Evolutionary conservation across 2,797 vertebrate genomes (phyloP), one percentile per base, ranked within the genome.

Genomic region (Sebastes matsubarae): DNA sequence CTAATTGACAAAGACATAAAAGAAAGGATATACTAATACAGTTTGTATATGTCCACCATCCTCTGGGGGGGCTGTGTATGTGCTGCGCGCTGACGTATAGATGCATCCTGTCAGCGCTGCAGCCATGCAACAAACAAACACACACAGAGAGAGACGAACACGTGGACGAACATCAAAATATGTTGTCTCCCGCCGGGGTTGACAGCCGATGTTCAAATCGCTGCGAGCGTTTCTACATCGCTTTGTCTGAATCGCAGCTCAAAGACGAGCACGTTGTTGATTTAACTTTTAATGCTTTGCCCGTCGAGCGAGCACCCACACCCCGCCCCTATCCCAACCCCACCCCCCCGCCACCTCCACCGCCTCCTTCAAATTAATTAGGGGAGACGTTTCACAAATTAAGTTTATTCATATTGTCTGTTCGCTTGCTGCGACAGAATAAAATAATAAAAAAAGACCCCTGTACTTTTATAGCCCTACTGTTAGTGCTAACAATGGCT

Each of bases 331-430:
- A 6, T 10, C 25, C 5, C 52, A 52, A 12, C 25, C 2, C 65
- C 14, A 13, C 10, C 5, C 12, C 36, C 2, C 64, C 34, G 16
- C 24, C n/a, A 9, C 30, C 69, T 12, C 34, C 71, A 9, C 67
- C 2, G 2, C 76, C 76, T 69, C 79, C 81, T 66, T 93, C 84
- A 92, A 84, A 93, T 94, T 95, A 95, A 96, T 96, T 95, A 95
- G 88, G 84, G 82, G 89, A 91, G 92, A 93, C 90, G 58, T 92
- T 94, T 92, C 89, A 89, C 91, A 95, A 92, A 94, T 94, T 88
- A 92, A 81, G 72, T 92, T 85, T 89, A 90, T 90, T 92, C 73
- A 78, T 90, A 91, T 92, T 92, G 91, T 94, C 92, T 92, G 83
- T 86, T 92, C 87, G 57, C 79, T 84, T 72, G 71, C 86, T 90